Percentiles rank a stretch among this genome's conserved stretches.
Conservation (phyloP, 2,888 invertebrate species). For the Standfussiana lucernea region DNA sequence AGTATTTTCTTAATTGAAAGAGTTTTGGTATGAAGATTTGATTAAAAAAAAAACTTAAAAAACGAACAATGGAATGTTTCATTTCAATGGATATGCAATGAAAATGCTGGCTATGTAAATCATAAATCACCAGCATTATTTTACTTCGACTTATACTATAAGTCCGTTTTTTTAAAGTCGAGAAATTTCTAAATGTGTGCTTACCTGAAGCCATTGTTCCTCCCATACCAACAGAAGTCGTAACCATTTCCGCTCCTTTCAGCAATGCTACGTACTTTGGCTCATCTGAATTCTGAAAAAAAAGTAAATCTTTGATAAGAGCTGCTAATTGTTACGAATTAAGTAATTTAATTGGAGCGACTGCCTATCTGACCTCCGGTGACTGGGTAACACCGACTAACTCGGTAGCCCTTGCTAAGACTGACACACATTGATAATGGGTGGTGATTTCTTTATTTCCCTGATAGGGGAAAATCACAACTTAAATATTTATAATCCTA, state of each 20-base stretch:
- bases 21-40: neutral
- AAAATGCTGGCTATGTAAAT: no score
- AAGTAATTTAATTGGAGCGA: neutral
- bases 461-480: neutral
- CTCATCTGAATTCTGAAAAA: slow-evolving; percentile 90
- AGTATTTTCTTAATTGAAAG: neutral
- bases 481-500: neutral
- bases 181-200: neutral
- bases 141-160: neutral
- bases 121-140: neutral
- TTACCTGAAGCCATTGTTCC: slow-evolving; percentile 78
- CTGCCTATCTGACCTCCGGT: neutral
- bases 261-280: slow-evolving; percentile 91
- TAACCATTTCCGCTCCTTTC: slow-evolving; percentile 89
- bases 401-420: neutral
- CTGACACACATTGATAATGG: neutral
- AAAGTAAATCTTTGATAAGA: neutral
- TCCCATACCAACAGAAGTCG: slow-evolving; percentile 82
- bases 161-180: neutral
- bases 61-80: neutral
- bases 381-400: neutral
- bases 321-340: neutral
- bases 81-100: neutral
- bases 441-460: neutral
- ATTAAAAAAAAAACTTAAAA: neutral